Conservation (phyloP, 2,888 invertebrate genomes). For the Tholera decimalis region DNA sequence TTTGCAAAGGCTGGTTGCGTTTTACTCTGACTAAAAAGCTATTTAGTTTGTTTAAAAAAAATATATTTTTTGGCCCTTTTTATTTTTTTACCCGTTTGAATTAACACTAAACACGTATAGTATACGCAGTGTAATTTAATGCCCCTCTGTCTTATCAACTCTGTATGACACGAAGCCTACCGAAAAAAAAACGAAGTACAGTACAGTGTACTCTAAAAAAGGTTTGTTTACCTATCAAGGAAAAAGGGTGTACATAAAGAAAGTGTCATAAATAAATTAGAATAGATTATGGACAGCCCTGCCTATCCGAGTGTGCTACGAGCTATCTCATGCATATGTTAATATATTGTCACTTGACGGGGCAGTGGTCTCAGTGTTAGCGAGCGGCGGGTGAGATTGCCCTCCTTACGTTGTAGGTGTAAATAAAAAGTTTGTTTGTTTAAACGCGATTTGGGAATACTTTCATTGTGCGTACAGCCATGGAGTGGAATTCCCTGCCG, state of each 20-base stretch:
- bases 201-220: not conserved
- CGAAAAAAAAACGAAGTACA: not conserved
- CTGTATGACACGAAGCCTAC: not conserved
- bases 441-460: too few relatives aligned
- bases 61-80: too few relatives aligned
- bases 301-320: slow-evolving; percentile 10
- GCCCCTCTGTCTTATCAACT: too few relatives aligned
- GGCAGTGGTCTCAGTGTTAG: slow-evolving; percentile 5
- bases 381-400: slow-evolving; percentile 8
- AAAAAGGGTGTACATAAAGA: slow-evolving; percentile 23
- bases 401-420: not conserved
- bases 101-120: too few relatives aligned
- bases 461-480: too few relatives aligned
- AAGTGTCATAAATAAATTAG: slow-evolving; percentile 55
- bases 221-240: slow-evolving; percentile 27
- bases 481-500: too few relatives aligned
- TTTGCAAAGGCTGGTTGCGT: too few relatives aligned
- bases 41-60: too few relatives aligned
- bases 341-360: slow-evolving; percentile 47
- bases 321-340: slow-evolving; percentile 56
- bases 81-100: too few relatives aligned
- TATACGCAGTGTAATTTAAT: too few relatives aligned
- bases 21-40: too few relatives aligned
- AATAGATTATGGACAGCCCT: slow-evolving; percentile 41
- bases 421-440: too few relatives aligned